Evolutionary conservation across 1,140 invertebrate species (phyloP), one percentile per base, ranked within the genome.

Genomic region (Adelges cooleyi): DNA sequence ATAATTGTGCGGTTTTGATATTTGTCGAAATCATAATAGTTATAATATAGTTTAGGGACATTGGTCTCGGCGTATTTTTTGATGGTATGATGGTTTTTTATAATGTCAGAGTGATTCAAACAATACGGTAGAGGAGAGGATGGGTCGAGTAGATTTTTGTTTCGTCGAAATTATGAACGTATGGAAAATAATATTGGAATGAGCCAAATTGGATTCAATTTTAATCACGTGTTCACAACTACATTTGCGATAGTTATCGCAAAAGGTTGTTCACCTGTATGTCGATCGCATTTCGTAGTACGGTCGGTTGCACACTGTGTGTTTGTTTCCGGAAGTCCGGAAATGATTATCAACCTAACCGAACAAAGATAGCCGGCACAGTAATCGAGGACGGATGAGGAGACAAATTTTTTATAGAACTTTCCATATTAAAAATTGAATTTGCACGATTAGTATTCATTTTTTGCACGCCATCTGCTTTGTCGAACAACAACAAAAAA

Each of bases 301-400:
- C 17, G 53, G 53, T 56, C 13, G 53, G 53, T 18, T 56, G 38
- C 38, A 44, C 53, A 56, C 9, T 2, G 22, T 13, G 38, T 42
- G 33, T 56, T 56, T 56, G 53, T 42, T n/a, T n/a, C 38, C 38
- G 38, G 53, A 22, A 33, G 36, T 33, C 38, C 38, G 38, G 53
- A 22, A 33, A 22, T 56, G 53, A 56, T 56, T 54, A 53, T 36
- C n/a, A 17, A 42, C 18, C 38, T 33, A 33, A n/a, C n/a, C 15
- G 15, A 40, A 56, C 36, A 56, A 56, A 56, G 38, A 56, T 18
- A 56, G 17, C 17, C 17, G 10, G 2, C 42, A 25, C 22, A 20
- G 40, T 5, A 27, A 56, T 56, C 10, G 22, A 56, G 38, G 53
- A 10, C 9, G 17, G 17, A 27, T 1, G 10, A 33, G 5, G 29